phyloP scores from a whole-genome alignment of 2,888 invertebrate genomes.

The Glyphotaelius pellucidus region DNA sequence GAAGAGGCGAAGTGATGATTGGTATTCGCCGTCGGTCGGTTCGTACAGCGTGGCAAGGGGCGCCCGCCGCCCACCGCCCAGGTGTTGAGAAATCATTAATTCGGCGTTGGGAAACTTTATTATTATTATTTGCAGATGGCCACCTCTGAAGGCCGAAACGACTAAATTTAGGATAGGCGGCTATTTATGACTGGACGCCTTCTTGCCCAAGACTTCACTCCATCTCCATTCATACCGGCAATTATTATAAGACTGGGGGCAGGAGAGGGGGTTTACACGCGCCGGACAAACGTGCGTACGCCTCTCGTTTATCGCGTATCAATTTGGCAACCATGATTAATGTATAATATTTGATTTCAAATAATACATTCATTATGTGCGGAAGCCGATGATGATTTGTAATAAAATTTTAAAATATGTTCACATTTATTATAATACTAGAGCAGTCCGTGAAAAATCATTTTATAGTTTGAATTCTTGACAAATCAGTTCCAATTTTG shows the following conservation, averaged over 20 bases:
- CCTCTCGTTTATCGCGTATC: background rate
- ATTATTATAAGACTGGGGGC: background rate
- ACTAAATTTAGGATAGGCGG: slow-evolving; percentile 6
- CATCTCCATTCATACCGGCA: slow-evolving; percentile 13
- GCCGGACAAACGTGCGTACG: background rate
- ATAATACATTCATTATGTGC: background rate
- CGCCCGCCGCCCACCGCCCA: no score
- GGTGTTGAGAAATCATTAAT: background rate
- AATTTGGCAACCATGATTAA: background rate
- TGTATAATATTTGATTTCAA: background rate
- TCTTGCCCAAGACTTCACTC: background rate
- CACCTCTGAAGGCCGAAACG: background rate
- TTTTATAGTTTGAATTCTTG: no score
- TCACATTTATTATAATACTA: background rate
- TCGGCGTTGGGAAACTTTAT: slow-evolving; percentile 13
- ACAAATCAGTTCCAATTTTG: no score
- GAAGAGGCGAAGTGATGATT: background rate
- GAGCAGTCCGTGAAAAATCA: no score
- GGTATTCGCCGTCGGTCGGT: background rate
- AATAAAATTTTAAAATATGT: background rate
- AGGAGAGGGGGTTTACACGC: background rate
- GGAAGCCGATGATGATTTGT: background rate
- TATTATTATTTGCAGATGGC: slow-evolving; percentile 34
- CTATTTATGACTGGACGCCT: slow-evolving; percentile 17
- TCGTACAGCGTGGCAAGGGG: background rate